Conservation (phyloP, 2,888 invertebrate species). For the Laspeyria flexula region DNA sequence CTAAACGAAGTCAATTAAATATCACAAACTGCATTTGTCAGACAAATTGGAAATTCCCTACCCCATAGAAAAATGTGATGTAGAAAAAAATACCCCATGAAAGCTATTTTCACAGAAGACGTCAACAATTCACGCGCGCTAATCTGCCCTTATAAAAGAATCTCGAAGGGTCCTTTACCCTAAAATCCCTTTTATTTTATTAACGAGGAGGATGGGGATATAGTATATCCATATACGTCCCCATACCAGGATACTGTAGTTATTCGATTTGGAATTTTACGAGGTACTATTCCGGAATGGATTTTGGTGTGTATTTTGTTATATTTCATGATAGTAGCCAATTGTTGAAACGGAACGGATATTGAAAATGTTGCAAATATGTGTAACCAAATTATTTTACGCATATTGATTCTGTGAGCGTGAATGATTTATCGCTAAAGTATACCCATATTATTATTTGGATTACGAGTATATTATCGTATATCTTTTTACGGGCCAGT, state of each 20-base stretch:
- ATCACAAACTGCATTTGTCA: slow-evolving; percentile 64
- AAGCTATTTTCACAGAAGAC: slow-evolving; percentile 50
- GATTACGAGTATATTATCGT: too few relatives aligned
- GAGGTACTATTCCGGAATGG: slow-evolving; percentile 14
- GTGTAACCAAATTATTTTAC: too few relatives aligned
- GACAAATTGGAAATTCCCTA: slow-evolving; percentile 53
- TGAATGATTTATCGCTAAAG: too few relatives aligned
- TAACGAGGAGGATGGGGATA: slow-evolving; percentile 48
- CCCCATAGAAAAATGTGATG: slow-evolving; percentile 28
- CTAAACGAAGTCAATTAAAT: slow-evolving; percentile 64
- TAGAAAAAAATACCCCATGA: slow-evolving; percentile 29
- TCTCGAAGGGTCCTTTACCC: slow-evolving; percentile 53
- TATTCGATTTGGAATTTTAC: slow-evolving; percentile 50
- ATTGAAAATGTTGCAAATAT: too few relatives aligned
- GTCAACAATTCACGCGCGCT: slow-evolving; percentile 52
- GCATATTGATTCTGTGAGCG: too few relatives aligned
- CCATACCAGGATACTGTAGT: slow-evolving; percentile 35
- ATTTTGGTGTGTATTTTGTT: not conserved
- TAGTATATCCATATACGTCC: slow-evolving; percentile 8
- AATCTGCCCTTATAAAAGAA: slow-evolving; percentile 56
- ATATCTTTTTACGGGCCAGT: too few relatives aligned
- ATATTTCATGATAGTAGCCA: not conserved
- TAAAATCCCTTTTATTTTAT: slow-evolving; percentile 67
- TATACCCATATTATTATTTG: too few relatives aligned
- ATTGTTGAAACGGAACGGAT: not conserved